Percentiles rank a stretch among this genome's conserved stretches.
Evolutionary conservation across 2,888 invertebrate species (phyloP).

Genomic region (Patella caerulea): DNA sequence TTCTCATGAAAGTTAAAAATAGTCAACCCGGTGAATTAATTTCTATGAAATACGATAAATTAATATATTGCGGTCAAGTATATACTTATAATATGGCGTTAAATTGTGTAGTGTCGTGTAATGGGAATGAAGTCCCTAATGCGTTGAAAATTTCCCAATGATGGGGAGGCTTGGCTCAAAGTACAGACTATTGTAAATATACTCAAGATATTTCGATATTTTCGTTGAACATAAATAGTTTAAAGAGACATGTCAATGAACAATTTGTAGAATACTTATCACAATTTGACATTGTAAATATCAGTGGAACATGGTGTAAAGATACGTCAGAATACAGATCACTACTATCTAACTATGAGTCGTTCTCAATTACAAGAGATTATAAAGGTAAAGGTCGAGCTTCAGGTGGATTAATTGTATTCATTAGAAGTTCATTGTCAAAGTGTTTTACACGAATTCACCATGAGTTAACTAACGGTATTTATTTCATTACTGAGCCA

Average conservation of each 20-base stretch:
- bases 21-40: background rate
- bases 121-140: background rate
- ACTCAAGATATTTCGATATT: background rate
- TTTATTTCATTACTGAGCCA: background rate
- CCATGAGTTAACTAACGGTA: background rate
- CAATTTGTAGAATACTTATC: background rate
- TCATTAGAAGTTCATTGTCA: background rate
- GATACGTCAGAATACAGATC: background rate
- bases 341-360: background rate
- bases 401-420: background rate
- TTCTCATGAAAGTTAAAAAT: background rate
- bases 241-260: background rate
- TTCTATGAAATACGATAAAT: background rate
- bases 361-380: background rate
- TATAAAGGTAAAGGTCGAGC: background rate
- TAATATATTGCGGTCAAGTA: background rate
- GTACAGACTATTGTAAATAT: slow-evolving; percentile 4
- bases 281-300: background rate
- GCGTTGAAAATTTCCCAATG: background rate
- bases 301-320: too few relatives aligned
- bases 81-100: background rate
- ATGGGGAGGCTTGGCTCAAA: background rate
- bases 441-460: background rate
- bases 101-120: background rate
- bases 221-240: background rate